Conservation (phyloP, 2,797 vertebrate genomes). For the Spatula versicolor region DNA sequence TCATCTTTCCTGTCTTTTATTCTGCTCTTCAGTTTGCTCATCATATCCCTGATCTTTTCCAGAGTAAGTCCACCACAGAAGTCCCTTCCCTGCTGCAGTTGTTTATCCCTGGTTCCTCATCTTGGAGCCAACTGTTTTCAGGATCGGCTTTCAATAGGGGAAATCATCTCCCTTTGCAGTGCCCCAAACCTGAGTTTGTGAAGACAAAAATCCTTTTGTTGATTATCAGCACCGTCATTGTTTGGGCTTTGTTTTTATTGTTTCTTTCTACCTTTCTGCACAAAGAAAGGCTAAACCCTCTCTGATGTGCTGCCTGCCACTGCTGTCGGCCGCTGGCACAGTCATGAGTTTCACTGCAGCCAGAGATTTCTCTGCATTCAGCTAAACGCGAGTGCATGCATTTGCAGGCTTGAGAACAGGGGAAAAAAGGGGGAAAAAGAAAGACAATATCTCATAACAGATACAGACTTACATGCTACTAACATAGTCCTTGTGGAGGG, state of each 20-base stretch:
- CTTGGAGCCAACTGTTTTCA: not conserved
- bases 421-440: no score
- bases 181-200: not conserved
- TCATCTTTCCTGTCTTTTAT: not conserved
- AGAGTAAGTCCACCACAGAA: not conserved
- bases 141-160: not conserved
- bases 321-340: not conserved
- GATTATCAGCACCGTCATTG: not conserved
- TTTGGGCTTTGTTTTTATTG: not conserved
- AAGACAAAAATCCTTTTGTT: not conserved
- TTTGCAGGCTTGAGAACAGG: not conserved
- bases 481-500: not conserved
- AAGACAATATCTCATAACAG: not conserved
- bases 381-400: not conserved
- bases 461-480: not conserved
- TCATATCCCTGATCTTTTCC: not conserved
- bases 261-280: constrained; percentile 24
- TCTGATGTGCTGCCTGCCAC: not conserved
- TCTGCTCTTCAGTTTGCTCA: not conserved
- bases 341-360: constrained; percentile 23
- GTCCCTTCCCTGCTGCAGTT: not conserved
- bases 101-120: not conserved
- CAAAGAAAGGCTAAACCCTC: not conserved
- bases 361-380: constrained; percentile 24
- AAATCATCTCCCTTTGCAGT: not conserved